Conservation (phyloP, 2,797 vertebrate genomes). For the Gouania willdenowi region DNA sequence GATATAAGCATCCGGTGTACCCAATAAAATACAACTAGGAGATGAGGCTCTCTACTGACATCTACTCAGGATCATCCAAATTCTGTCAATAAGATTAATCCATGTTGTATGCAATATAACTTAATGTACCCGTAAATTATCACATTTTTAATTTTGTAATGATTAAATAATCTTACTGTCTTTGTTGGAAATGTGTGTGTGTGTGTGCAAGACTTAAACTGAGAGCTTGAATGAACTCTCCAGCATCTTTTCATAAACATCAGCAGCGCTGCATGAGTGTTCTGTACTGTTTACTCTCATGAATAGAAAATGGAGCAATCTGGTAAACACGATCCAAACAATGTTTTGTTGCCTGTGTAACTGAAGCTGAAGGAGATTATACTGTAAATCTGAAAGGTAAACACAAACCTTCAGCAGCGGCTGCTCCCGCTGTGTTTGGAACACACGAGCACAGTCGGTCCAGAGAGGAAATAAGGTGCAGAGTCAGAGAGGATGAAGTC, state of each 20-base stretch:
- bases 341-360: conserved; percentile 20
- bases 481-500: background rate
- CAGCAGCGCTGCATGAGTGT: background rate
- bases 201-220: background rate
- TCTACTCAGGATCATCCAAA: too few relatives aligned
- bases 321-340: conserved; percentile 25
- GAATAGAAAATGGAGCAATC: conserved; percentile 35
- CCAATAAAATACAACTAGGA: too few relatives aligned
- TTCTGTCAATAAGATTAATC: too few relatives aligned
- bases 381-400: conserved; percentile 40
- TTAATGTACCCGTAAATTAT: too few relatives aligned
- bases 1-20: too few relatives aligned
- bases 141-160: too few relatives aligned
- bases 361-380: conserved; percentile 33
- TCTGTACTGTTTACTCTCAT: conserved; percentile 23
- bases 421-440: conserved; percentile 19
- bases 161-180: too few relatives aligned
- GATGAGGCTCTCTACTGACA: too few relatives aligned
- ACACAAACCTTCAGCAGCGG: conserved; percentile 34
- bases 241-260: conserved; percentile 24
- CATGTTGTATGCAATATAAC: too few relatives aligned
- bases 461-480: background rate
- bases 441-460: background rate
- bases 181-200: too few relatives aligned
- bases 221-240: background rate